phyloP scores from a whole-genome alignment of 2,888 invertebrate genomes.

The Hoplodrina blanda region DNA sequence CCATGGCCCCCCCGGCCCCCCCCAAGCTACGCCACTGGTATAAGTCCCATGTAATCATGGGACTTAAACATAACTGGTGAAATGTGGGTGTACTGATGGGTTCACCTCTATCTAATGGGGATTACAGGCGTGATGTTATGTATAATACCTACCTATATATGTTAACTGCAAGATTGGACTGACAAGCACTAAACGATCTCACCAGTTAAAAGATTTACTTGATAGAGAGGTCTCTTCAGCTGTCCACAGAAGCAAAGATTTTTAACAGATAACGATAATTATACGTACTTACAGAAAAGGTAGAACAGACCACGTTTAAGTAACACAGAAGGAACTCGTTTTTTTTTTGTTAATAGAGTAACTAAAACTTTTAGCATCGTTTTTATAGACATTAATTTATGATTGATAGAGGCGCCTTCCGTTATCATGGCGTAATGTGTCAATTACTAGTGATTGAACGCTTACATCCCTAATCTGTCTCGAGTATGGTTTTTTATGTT shows the following conservation, averaged over 20 bases:
- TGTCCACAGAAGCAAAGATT: neutral
- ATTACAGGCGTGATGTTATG: too few relatives aligned
- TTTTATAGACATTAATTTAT: slow-evolving; percentile 21
- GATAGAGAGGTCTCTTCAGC: neutral
- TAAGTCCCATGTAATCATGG: too few relatives aligned
- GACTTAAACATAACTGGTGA: too few relatives aligned
- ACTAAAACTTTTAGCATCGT: slow-evolving; percentile 25
- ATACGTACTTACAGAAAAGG: neutral
- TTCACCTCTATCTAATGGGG: too few relatives aligned
- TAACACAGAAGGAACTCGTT: slow-evolving; percentile 27
- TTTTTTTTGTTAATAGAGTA: slow-evolving; percentile 10
- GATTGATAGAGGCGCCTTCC: slow-evolving; percentile 52
- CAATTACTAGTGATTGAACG: slow-evolving; percentile 53
- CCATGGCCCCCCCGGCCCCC: too few relatives aligned
- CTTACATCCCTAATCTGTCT: slow-evolving; percentile 37
- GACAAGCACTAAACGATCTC: neutral
- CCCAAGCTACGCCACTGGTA: too few relatives aligned
- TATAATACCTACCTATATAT: too few relatives aligned
- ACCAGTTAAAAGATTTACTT: neutral
- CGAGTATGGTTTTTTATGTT: slow-evolving; percentile 19
- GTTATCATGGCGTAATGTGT: slow-evolving; percentile 43
- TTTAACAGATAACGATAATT: neutral
- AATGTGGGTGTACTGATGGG: too few relatives aligned
- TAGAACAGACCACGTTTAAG: neutral
- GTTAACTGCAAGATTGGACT: neutral